Evolutionary conservation across 1,140 invertebrate species (phyloP), one percentile per base, ranked within the genome.

Genomic region (Pseudomyrmex sp.): DNA sequence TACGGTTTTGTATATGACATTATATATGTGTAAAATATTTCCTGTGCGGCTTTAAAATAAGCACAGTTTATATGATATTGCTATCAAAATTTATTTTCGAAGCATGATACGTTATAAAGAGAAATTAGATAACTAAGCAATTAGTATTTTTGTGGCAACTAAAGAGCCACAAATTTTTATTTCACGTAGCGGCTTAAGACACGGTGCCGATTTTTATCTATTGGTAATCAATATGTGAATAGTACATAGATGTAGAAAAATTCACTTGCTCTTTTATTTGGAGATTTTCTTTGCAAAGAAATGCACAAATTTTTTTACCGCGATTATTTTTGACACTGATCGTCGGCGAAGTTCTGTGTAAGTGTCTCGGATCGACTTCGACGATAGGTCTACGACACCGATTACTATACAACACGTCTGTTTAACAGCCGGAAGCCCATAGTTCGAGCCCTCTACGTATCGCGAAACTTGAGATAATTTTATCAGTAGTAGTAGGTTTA

Each of bases 371-470:
- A 48, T 23, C 76, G 54, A 72, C 8, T 70, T 80, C 23, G 44
- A 79, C 20, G 46, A 72, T 59, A 70, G 63, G 66, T 80, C 54
- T 59, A 70, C 46, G 54, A 79, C 23, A 79, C 23, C 18, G 1
- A 48, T 35, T 12, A 26, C 10, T 12, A 2, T 26, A 69, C 35
- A 15, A 35, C 12, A 54, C 18, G 10, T 4, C 79, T 52, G 62
- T 44, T 63, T 50, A 13, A 87, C 83, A 86, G 85, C 76, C 76
- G 83, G 52, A 80, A 90, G 82, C 84, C 85, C 75, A 84, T 85
- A 87, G 63, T 76, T 63, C 46, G 82, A 90, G 87, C 85, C 89
- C 88, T 90, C 82, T 90, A 85, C 77, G 50, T 59, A 76, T 85
- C 62, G 54, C 80, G 74, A 77, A 85, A 88, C 54, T 23, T 80